Evolutionary conservation across 2,797 vertebrate species (phyloP).

Genomic region (Arrhamphus sclerolepis): DNA sequence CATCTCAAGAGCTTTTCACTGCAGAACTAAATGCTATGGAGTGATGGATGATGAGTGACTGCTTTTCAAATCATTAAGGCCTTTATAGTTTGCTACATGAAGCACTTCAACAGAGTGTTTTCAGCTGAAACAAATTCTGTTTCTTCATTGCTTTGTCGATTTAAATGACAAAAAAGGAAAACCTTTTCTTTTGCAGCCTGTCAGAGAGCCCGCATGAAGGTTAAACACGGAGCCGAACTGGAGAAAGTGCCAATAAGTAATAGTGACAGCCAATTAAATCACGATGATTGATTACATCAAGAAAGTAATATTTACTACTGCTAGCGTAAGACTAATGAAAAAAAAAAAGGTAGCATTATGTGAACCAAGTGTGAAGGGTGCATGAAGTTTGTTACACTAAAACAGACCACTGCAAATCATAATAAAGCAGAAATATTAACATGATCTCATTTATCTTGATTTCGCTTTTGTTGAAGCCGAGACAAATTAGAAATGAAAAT

Average conservation of each 20-base stretch:
- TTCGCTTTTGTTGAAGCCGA: neutral
- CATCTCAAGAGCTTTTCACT: conserved; percentile 26
- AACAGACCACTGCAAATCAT: neutral
- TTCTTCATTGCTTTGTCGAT: conserved; percentile 21
- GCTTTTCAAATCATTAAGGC: conserved; percentile 57
- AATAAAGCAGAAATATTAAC: neutral
- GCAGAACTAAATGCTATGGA: conserved; percentile 38
- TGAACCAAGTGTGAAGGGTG: no score
- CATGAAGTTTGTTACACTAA: no score
- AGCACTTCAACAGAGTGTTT: conserved; percentile 36
- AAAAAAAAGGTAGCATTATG: no score
- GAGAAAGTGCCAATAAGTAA: neutral
- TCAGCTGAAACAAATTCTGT: conserved; percentile 23
- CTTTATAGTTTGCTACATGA: conserved; percentile 68
- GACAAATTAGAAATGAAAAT: no score
- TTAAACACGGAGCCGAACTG: conserved; percentile 8
- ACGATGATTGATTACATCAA: neutral
- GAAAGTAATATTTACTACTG: conserved; percentile 3
- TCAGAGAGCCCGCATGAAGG: conserved; percentile 3
- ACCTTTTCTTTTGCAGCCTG: conserved; percentile 11
- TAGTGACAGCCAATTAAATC: neutral
- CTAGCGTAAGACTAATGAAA: neutral
- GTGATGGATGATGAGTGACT: conserved; percentile 24
- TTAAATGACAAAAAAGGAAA: conserved; percentile 20
- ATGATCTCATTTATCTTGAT: neutral